Percentiles rank a stretch among this genome's conserved stretches.
These are phyloP conservation scores for Nyctalus aviator DNA, from an alignment of 2,797 vertebrate species.

Conservation along the genomic window DNA sequence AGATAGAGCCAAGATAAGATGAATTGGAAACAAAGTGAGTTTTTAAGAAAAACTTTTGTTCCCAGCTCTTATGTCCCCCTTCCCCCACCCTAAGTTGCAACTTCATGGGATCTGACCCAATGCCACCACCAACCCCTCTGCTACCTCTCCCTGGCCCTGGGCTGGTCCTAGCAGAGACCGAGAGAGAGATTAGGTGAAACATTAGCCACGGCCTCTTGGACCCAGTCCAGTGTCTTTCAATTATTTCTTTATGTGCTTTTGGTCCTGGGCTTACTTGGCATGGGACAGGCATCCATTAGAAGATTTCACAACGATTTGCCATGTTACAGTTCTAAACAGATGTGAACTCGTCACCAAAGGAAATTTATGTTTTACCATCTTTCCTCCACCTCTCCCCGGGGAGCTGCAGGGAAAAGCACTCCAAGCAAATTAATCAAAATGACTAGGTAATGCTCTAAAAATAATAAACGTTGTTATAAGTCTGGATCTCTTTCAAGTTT, in stretches of 20 bases:
- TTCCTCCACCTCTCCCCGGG: constrained; percentile 74
- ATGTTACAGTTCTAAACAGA: constrained; percentile 85
- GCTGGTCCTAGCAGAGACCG: constrained; percentile 7
- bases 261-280: constrained; percentile 84
- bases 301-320: constrained; percentile 86
- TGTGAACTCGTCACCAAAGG: constrained; percentile 82
- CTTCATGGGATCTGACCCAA: background rate
- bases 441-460: constrained; percentile 85
- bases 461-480: constrained; percentile 79
- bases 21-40: constrained; percentile 49
- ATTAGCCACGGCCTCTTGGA: constrained; percentile 86
- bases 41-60: constrained; percentile 61
- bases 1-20: constrained; percentile 71
- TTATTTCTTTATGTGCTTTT: constrained; percentile 88
- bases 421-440: constrained; percentile 82
- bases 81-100: background rate
- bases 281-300: constrained; percentile 79
- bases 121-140: background rate
- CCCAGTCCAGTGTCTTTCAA: constrained; percentile 85
- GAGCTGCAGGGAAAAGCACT: constrained; percentile 75
- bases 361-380: constrained; percentile 79
- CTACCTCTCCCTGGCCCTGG: background rate
- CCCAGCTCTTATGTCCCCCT: constrained; percentile 17
- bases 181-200: constrained; percentile 87
- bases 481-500: constrained; percentile 82